Base-by-base conservation (phyloP, 2,888 invertebrate species). In the Panopea generosa region DNA sequence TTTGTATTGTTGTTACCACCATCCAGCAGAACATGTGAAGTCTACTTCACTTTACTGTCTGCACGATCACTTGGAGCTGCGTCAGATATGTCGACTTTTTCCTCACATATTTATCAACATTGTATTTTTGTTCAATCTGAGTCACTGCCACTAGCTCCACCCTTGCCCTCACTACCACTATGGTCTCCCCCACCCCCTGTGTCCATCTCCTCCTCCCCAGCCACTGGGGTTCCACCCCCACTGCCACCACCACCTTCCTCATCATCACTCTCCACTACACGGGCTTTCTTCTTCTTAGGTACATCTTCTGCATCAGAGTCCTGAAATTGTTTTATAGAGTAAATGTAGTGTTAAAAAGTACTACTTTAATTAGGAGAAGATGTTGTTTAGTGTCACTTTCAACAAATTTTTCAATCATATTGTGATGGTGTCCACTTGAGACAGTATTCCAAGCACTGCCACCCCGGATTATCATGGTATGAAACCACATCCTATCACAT, bases 221-320 rank as follows among this genome's bases (percentile, higher is more conserved):
- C 45, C 45, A 6, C 45, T 9, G 45, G 45, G 20, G 45, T 18
- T n/a, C 45, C 45, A 11, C 49, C 71, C 4, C 57, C 66, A 14
- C 62, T 56, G 11, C 66, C 81, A 0, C 72, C 84, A 4, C 67
- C 83, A 11, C 82, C 86, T 22, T 84, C 87, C 11, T 89, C 89
- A 7, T 87, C 88, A 60, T 86, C 85, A 76, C 85, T 87, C 50
- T 87, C 86, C 20, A 87, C 84, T 49, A 89, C 82, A 38, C 86
- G 65, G 7, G 89, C 86, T 76, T 83, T 84, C 79, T 89, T 90
- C 76, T 90, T 90, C 71, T 86, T 87, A 9, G 85, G 85, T 6
- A 83, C 83, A 6, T 82, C 67, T 18, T 89, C 89, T 9, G 87
- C 83, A 6, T 81, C 90, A 1, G 87, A 87, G 24, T 88, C 87